Conservation (phyloP, 2,113 vertebrate genomes). For the Apteryx owenii region DNA sequence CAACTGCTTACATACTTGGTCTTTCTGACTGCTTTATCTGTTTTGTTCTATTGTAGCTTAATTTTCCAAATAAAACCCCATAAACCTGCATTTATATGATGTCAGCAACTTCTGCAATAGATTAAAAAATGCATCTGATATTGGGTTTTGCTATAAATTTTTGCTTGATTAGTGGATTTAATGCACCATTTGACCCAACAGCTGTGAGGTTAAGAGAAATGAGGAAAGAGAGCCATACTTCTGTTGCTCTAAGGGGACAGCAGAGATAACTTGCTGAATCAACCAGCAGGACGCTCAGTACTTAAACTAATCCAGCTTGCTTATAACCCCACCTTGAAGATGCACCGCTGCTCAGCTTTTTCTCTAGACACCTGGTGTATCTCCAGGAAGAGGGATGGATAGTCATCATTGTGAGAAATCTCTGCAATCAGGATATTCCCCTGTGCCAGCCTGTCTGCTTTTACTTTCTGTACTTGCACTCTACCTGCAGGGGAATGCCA, state of each 20-base stretch:
- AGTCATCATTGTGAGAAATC: background rate
- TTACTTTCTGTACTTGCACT: background rate
- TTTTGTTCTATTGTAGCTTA: background rate
- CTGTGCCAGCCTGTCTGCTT: background rate
- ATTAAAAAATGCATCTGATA: constrained; percentile 10
- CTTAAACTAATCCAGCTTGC: background rate
- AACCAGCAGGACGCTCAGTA: background rate
- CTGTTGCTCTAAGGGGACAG: background rate
- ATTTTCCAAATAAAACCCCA: background rate
- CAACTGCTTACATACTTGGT: background rate
- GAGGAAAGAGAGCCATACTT: background rate
- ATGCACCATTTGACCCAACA: constrained; percentile 43
- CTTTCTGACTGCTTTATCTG: constrained; percentile 10
- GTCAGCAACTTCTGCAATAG: constrained; percentile 15
- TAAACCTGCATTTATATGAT: background rate
- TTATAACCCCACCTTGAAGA: background rate
- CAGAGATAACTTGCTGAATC: background rate
- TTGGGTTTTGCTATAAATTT: constrained; percentile 7
- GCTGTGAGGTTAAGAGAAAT: constrained; percentile 4
- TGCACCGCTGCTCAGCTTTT: background rate
- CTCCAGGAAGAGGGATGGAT: background rate
- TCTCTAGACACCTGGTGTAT: background rate
- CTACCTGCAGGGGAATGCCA: background rate
- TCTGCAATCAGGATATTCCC: background rate
- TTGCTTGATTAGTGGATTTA: constrained; percentile 33